A percentile compares a stretch with the other conserved stretches of the same genome.
phyloP scores from a whole-genome alignment of 2,888 invertebrate species.

The Chrysodeixis includens region DNA sequence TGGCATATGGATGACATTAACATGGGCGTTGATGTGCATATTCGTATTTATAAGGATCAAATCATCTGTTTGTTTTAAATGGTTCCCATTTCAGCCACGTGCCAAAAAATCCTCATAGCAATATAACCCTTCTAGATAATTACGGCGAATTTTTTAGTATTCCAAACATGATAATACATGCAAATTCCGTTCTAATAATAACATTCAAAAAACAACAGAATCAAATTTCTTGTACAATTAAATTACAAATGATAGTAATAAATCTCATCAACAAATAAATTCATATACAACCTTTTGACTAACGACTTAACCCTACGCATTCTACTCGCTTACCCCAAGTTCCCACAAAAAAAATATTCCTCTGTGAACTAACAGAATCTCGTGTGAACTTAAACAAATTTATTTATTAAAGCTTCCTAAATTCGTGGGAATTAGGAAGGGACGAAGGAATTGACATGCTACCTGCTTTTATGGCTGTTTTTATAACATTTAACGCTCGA shows the following conservation, averaged over 20 bases:
- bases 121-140: too few relatives aligned
- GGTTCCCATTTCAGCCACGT: too few relatives aligned
- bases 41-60: too few relatives aligned
- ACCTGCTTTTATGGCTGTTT: constrained; percentile 46
- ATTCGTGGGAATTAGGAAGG: constrained; percentile 43
- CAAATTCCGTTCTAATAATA: too few relatives aligned
- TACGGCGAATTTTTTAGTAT: too few relatives aligned
- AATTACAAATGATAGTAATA: background rate
- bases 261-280: background rate
- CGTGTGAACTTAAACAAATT: constrained; percentile 48
- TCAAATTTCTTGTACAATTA: too few relatives aligned
- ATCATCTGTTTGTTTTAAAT: too few relatives aligned
- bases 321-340: constrained; percentile 47
- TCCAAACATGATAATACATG: too few relatives aligned
- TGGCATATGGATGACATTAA: too few relatives aligned
- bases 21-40: too few relatives aligned
- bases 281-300: background rate
- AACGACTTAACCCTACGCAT: constrained; percentile 37
- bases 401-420: constrained; percentile 20
- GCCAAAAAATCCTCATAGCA: too few relatives aligned
- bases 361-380: constrained; percentile 44
- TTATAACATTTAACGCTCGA: constrained; percentile 2
- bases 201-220: too few relatives aligned
- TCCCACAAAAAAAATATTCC: constrained; percentile 48
- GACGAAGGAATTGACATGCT: constrained; percentile 30